Evolutionary conservation across 2,113 vertebrate genomes (phyloP), one percentile per base, ranked within the genome.

Genomic region (Morone chrysops): DNA sequence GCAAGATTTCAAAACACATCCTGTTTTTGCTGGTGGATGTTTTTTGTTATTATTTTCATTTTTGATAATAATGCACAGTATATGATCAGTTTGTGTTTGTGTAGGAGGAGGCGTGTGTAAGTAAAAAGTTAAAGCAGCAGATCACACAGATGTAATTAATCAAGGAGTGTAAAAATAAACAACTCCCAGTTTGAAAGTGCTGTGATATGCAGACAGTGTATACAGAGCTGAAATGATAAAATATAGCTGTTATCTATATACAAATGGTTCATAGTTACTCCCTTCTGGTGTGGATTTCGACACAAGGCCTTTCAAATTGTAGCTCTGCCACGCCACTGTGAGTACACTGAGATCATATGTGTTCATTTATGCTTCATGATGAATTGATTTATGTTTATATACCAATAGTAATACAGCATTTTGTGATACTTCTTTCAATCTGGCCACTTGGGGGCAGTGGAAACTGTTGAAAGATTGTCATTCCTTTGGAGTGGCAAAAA

Each of bases 81-180:
- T 48, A 16, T 25, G 57, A 66, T 65, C 40, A 13, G 54, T 66
- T 73, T 68, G 43, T 57, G 68, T 54, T 63, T 57, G 65, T 36
- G 65, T 36, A 38, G 43, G 67, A 47, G 18, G 48, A 76, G 67
- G 41, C 0, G 0, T 40, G 67, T 20, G 59, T 22, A 50, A 1
- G 20, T 5, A 45, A 62, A 18, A 11, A 12, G 22, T 11, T n/a
- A 25, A 66, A 76, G 83, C 67, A 45, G 67, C 51, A 69, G 71
- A 65, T 31, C 63, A 43, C 51, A 73, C 75, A 71, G 68, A 65
- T 88, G 75, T 6, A 68, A 80, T 80, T 67, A 74, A 38, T 76
- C 77, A 85, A 47, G 22, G 22, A 57, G 74, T 67, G 31, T 36
- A 78, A 70, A 67, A 67, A 43, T 76, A 61, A n/a, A 54, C 45